Percentiles rank a stretch among this genome's conserved stretches.
Conservation (phyloP, 92 coral and sea anemone species). For the Heliopora coerulea region DNA sequence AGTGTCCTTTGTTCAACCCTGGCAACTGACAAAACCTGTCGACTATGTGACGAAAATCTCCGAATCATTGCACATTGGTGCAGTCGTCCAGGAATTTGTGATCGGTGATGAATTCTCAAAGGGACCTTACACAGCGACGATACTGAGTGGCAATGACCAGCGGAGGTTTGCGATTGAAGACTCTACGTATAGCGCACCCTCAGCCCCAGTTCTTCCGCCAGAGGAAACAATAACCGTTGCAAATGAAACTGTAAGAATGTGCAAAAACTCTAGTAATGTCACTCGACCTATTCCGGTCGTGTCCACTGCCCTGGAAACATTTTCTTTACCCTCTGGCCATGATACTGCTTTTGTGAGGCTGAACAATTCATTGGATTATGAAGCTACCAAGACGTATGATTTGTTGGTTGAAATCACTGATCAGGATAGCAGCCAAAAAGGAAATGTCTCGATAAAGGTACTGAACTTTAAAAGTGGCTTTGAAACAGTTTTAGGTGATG, state of each 20-base stretch:
- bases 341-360: constrained; percentile 60
- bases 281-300: constrained; percentile 67
- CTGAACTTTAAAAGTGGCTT: no score
- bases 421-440: constrained; percentile 49
- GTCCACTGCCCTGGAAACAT: constrained; percentile 59
- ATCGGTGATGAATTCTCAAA: constrained; percentile 76
- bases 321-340: constrained; percentile 45
- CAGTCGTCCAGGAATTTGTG: constrained; percentile 61
- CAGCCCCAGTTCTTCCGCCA: constrained; percentile 63
- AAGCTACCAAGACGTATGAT: constrained; percentile 62
- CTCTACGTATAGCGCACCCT: constrained; percentile 62
- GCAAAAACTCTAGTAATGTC: constrained; percentile 72
- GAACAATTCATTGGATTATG: constrained; percentile 66
- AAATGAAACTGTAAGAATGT: constrained; percentile 69
- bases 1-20: constrained; percentile 64
- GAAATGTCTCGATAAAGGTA: constrained; percentile 80
- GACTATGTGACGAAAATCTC: constrained; percentile 60
- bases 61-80: constrained; percentile 64
- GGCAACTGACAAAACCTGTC: constrained; percentile 59
- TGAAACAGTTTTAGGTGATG: no score
- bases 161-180: constrained; percentile 71
- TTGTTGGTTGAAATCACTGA: constrained; percentile 73
- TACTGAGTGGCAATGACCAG: constrained; percentile 78
- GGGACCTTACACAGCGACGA: constrained; percentile 73
- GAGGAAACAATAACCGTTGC: constrained; percentile 66